These are phyloP conservation scores for Poecile atricapillus DNA, from an alignment of 2,113 vertebrate genomes.

Conservation along the genomic window DNA sequence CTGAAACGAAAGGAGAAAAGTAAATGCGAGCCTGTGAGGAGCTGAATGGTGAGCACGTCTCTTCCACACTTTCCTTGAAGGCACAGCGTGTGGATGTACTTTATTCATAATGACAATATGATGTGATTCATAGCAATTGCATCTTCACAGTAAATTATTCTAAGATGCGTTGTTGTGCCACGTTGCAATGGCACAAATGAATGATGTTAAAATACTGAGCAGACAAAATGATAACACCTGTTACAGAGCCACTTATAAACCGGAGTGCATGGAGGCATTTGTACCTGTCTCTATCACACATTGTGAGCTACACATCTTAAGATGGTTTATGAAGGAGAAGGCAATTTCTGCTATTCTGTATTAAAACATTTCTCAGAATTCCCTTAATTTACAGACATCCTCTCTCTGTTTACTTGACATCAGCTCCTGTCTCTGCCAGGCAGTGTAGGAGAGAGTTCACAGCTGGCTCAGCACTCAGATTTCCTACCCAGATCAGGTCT, in stretches of 20 bases:
- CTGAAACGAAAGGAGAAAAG: conserved; percentile 15
- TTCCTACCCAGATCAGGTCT: background rate
- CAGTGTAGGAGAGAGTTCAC: background rate
- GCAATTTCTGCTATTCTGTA: conserved; percentile 59
- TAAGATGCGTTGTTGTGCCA: conserved; percentile 46
- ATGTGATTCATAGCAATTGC: conserved; percentile 64
- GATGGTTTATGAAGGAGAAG: conserved; percentile 55
- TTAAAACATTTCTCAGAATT: conserved; percentile 56
- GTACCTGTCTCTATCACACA: conserved; percentile 50
- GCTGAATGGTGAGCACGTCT: conserved; percentile 24
- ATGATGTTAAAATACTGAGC: conserved; percentile 66
- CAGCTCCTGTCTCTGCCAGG: conserved; percentile 8
- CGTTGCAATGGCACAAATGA: conserved; percentile 50
- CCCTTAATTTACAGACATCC: conserved; percentile 22
- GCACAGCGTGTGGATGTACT: background rate
- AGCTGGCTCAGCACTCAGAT: background rate
- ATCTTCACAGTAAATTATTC: conserved; percentile 57
- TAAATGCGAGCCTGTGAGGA: background rate
- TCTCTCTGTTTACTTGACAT: conserved; percentile 1
- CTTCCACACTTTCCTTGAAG: conserved; percentile 24
- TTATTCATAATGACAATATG: conserved; percentile 60
- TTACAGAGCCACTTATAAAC: conserved; percentile 59
- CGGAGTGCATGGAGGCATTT: conserved; percentile 31
- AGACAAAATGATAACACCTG: conserved; percentile 61
- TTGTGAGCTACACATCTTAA: conserved; percentile 45